These are phyloP conservation scores for Lochmaea crataegi DNA, from an alignment of 2,888 invertebrate species.

Conservation along the genomic window DNA sequence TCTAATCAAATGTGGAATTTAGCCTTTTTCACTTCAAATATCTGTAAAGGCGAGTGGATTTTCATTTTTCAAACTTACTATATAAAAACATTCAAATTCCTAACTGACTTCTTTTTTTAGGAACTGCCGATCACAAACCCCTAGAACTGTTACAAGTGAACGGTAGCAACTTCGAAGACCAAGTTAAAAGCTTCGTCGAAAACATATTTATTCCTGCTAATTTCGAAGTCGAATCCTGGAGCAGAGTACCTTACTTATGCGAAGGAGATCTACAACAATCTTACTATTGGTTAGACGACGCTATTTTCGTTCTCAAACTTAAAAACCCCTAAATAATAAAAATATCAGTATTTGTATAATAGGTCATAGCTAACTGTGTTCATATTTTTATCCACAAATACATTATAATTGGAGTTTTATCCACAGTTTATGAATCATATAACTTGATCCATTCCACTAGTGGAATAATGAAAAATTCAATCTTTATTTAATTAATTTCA, in stretches of 20 bases:
- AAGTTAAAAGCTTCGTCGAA: conserved; percentile 77
- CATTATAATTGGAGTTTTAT: no score
- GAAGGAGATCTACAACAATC: conserved; percentile 94
- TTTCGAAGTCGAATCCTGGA: conserved; percentile 85
- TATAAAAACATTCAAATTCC: background rate
- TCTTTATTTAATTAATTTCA: no score
- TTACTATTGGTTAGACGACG: conserved; percentile 92
- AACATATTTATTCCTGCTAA: conserved; percentile 74
- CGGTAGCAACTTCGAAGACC: conserved; percentile 80
- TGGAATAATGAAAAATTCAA: no score
- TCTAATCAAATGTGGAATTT: no score
- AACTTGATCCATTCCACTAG: no score
- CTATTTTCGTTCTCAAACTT: conserved; percentile 81
- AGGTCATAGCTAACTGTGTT: background rate
- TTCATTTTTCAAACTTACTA: conserved; percentile 7
- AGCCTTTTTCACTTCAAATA: no score
- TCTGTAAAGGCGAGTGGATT: background rate
- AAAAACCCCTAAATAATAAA: conserved; percentile 19
- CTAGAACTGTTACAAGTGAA: conserved; percentile 76
- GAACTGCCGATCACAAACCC: conserved; percentile 77
- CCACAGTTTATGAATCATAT: no score
- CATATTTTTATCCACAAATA: no score
- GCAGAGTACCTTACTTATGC: conserved; percentile 93
- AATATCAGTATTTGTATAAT: background rate
- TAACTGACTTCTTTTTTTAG: conserved; percentile 59